These are phyloP conservation scores for Acromyrmex charruanus DNA, from an alignment of 1,140 invertebrate species.

Conservation along the genomic window DNA sequence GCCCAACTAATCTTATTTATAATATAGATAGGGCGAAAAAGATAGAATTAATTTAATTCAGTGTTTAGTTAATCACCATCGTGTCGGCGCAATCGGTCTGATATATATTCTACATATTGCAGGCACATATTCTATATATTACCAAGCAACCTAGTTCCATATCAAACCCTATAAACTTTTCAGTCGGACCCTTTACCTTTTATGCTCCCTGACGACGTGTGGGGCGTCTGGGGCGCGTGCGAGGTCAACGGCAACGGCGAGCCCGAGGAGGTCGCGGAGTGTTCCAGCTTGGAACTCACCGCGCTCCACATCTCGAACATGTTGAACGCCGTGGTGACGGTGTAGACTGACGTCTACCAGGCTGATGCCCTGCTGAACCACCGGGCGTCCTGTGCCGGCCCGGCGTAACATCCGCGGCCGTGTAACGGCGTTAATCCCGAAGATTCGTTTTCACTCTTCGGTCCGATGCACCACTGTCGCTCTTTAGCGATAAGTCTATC, in stretches of 20 bases:
- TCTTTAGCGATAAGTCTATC: background rate
- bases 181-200: constrained; percentile 89
- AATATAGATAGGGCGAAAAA: background rate
- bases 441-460: background rate
- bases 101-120: background rate
- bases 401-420: constrained; percentile 73
- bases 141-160: background rate
- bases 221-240: constrained; percentile 89
- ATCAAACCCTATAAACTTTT: background rate
- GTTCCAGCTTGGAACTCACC: constrained; percentile 93
- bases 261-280: constrained; percentile 86
- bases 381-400: constrained; percentile 61
- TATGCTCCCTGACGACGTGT: constrained; percentile 93
- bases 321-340: constrained; percentile 88
- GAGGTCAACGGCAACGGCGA: constrained; percentile 85
- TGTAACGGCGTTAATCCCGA: constrained; percentile 55
- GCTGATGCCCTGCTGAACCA: constrained; percentile 67
- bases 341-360: constrained; percentile 68
- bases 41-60: background rate
- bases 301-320: constrained; percentile 96
- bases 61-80: background rate
- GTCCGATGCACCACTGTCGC: background rate
- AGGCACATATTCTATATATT: background rate
- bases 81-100: background rate
- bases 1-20: background rate